Evolutionary conservation across 2,113 vertebrate species (phyloP), one percentile per base, ranked within the genome.

Genomic region (Bufo gargarizans): DNA sequence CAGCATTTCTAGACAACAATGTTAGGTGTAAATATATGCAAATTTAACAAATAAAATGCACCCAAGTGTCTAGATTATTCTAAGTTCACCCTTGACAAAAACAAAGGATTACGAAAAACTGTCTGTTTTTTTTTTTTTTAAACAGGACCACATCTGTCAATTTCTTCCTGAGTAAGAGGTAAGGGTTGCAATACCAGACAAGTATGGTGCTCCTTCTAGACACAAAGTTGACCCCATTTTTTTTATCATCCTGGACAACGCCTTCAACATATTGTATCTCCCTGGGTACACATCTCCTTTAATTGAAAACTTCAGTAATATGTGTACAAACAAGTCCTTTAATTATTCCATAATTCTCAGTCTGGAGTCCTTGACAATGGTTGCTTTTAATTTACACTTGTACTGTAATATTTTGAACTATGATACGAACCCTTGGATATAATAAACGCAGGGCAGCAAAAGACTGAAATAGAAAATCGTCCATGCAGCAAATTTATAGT

Each of bases 401-500:
- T 47, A 50, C 33, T 17, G 9, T 45, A 45, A 11, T 17, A 11
- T 61, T 19, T 10, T 61, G 33, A 61, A 12, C 78, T 61, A 17
- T 45, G 78, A 81, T 81, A 59, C 58, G 16, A 14, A 61, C 79
- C 55, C 79, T 63, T 61, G 14, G 56, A 61, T 81, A 81, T 81
- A 81, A 81, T 61, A 61, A 61, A 45, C 79, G 20, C 4, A 19
- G 56, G 43, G 4, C 58, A 81, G n/a, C 56, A 45, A 45, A 43
- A 16, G 22, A 45, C 20, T 14, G 9, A 81, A 19, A 81, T 81
- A 58, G 47, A 81, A 81, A 61, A 45, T 0, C 56, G 11, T 45
- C 79, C 79, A 61, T 81, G 79, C 79, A 81, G 79, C 56, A 61
- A 55, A 61, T 47, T 43, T 59, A 61, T 81, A 58, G 58, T 45